Conservation (phyloP, 2,888 invertebrate genomes). For the Eugnorisma glareosa region DNA sequence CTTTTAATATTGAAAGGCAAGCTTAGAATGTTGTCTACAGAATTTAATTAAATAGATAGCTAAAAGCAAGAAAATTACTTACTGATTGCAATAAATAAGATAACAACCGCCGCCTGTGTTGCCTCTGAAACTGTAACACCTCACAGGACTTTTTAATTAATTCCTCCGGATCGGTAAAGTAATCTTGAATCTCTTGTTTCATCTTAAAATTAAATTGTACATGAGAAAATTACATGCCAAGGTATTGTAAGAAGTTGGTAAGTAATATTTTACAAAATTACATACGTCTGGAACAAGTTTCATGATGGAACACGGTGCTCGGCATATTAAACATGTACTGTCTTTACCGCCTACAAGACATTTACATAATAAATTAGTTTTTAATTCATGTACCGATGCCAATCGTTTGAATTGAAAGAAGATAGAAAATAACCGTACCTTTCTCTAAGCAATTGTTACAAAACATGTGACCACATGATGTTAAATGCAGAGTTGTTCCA, state of each 20-base stretch:
- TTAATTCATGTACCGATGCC: constrained; percentile 10
- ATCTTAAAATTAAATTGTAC: constrained; percentile 78
- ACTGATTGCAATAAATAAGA: constrained; percentile 89
- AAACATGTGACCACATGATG: constrained; percentile 90
- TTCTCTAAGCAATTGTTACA: constrained; percentile 86
- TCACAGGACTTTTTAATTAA: constrained; percentile 86
- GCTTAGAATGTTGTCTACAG: background rate
- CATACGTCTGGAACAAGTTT: constrained; percentile 87
- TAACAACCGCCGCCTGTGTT: constrained; percentile 85
- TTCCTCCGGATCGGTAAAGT: constrained; percentile 89
- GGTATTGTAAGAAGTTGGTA: constrained; percentile 24
- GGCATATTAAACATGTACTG: constrained; percentile 86
- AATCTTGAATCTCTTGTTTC: constrained; percentile 89
- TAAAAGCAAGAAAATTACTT: constrained; percentile 60
- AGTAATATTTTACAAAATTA: constrained; percentile 57
- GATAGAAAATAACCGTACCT: constrained; percentile 72
- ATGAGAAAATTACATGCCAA: constrained; percentile 58
- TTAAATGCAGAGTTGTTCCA: constrained; percentile 85
- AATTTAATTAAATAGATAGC: constrained; percentile 9
- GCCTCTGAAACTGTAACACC: constrained; percentile 88
- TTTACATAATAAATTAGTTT: constrained; percentile 17
- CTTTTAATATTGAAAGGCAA: background rate
- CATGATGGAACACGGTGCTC: constrained; percentile 86
- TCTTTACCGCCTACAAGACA: constrained; percentile 81
- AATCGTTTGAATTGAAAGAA: background rate